Percentiles rank a stretch among this genome's conserved stretches.
These are phyloP conservation scores for Ictalurus punctatus DNA, from an alignment of 2,113 vertebrate species.

Conservation along the genomic window DNA sequence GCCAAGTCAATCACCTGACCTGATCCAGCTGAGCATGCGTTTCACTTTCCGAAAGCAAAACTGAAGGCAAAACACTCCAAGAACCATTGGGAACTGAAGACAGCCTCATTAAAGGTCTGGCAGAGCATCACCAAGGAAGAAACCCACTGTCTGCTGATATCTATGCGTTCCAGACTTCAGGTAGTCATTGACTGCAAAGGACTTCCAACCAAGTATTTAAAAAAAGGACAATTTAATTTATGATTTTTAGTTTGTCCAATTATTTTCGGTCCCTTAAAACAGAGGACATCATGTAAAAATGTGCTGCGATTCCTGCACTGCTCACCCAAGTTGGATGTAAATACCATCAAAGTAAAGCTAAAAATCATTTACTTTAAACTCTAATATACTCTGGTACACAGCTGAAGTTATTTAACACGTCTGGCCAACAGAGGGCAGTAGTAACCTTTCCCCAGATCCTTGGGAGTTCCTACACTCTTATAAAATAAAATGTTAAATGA, in stretches of 20 bases:
- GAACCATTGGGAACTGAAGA: not conserved
- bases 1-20: not conserved
- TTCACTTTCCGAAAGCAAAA: not conserved
- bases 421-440: slow-evolving; percentile 24
- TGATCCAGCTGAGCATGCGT: not conserved
- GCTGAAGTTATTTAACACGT: too few relatives aligned
- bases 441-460: not conserved
- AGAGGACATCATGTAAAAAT: not conserved
- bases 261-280: not conserved
- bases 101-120: not conserved
- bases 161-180: not conserved
- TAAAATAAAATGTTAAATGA: not conserved
- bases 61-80: not conserved
- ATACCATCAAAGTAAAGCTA: not conserved
- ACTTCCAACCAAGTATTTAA: not conserved
- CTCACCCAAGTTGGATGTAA: not conserved
- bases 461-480: not conserved
- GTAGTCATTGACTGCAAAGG: not conserved
- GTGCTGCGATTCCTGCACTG: not conserved
- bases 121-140: not conserved
- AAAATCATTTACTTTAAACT: not conserved
- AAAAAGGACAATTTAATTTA: not conserved
- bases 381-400: not conserved
- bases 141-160: not conserved
- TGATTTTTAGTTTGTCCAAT: not conserved